phyloP scores from a whole-genome alignment of 2,888 invertebrate genomes.

The Tupiocoris notatus region DNA sequence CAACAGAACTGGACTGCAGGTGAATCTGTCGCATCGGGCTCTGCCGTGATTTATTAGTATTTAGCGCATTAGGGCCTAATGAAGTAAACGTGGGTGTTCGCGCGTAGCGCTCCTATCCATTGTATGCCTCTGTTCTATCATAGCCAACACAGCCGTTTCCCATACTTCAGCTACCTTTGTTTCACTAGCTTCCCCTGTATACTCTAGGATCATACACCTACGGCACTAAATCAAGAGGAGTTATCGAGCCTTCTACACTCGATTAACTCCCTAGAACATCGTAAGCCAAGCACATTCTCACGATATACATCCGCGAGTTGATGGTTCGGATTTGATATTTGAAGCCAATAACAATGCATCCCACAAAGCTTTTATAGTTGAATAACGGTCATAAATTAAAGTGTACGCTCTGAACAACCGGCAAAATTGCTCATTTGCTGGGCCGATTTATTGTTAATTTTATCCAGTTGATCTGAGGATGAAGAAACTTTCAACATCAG shows the following conservation, averaged over 20 bases:
- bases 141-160: background rate
- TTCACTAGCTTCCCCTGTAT: background rate
- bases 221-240: background rate
- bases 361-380: no score
- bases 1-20: background rate
- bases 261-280: background rate
- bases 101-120: background rate
- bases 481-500: no score
- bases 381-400: no score
- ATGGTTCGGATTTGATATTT: no score
- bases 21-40: background rate
- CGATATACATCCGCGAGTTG: no score
- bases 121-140: background rate
- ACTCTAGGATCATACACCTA: background rate
- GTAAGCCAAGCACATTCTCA: background rate
- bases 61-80: constrained; percentile 31
- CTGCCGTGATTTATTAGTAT: constrained; percentile 26
- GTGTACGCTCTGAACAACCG: no score
- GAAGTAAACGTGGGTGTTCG: constrained; percentile 15
- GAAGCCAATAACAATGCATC: no score
- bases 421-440: no score
- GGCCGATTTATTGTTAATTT: no score
- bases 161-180: background rate
- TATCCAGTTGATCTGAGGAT: no score
- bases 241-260: background rate